These are phyloP conservation scores for Chaetops frenatus DNA, from an alignment of 2,113 vertebrate genomes.

Conservation along the genomic window DNA sequence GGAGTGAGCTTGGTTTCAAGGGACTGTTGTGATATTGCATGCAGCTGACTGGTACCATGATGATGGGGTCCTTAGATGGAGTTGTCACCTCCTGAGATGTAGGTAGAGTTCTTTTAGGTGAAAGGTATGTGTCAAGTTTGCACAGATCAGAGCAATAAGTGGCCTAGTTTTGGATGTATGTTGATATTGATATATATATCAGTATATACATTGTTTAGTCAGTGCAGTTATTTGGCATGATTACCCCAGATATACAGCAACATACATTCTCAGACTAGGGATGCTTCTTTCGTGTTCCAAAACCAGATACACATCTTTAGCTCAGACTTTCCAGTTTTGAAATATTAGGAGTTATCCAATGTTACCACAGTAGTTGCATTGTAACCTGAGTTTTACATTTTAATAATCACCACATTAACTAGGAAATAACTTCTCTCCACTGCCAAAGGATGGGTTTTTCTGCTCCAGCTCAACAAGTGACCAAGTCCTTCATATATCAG, in stretches of 20 bases:
- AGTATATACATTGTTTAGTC: not conserved
- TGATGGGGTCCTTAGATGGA: not conserved
- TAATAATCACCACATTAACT: not conserved
- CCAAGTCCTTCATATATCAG: not conserved
- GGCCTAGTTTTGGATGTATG: not conserved
- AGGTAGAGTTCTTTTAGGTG: not conserved
- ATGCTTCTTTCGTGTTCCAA: not conserved
- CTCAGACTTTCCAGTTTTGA: not conserved
- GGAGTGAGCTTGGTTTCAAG: not conserved
- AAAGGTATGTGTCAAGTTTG: not conserved
- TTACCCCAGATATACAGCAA: not conserved
- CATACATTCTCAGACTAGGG: not conserved
- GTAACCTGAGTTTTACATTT: not conserved
- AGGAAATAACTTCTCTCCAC: not conserved
- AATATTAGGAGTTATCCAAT: not conserved
- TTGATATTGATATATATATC: not conserved
- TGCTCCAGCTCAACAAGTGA: not conserved
- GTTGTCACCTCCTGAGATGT: not conserved
- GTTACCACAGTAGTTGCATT: not conserved
- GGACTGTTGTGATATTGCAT: not conserved
- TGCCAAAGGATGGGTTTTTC: not conserved
- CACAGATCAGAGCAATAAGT: not conserved
- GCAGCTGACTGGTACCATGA: not conserved
- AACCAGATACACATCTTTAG: not conserved
- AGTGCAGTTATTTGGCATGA: not conserved